Percentiles rank a stretch among this genome's conserved stretches.
These are phyloP conservation scores for Etheostoma perlongum DNA, from an alignment of 2,797 vertebrate genomes.

Conservation along the genomic window DNA sequence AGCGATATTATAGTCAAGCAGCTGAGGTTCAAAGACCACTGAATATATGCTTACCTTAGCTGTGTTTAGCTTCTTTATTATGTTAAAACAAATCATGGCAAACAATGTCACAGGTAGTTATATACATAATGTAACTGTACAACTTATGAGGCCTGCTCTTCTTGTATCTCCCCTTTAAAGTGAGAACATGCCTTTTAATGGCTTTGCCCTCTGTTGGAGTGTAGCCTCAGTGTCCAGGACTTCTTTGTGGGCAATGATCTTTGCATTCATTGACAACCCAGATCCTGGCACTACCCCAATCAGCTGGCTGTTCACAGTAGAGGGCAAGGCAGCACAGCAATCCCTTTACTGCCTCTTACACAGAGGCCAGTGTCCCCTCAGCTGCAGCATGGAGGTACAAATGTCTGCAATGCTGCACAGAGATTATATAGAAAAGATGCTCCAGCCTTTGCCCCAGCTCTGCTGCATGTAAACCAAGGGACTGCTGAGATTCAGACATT, in stretches of 20 bases:
- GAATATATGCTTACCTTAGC: background rate
- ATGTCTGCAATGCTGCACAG: slow-evolving; percentile 25
- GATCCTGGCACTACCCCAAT: slow-evolving; percentile 73
- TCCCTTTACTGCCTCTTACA: slow-evolving; percentile 58
- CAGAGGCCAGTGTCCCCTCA: slow-evolving; percentile 75
- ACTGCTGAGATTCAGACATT: background rate
- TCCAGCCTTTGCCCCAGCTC: slow-evolving; percentile 26
- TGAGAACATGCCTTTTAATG: background rate
- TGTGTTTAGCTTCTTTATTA: background rate
- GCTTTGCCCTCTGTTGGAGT: slow-evolving; percentile 24
- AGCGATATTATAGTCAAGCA: background rate
- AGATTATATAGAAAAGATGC: slow-evolving; percentile 30
- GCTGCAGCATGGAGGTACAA: slow-evolving; percentile 48
- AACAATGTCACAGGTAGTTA: slow-evolving; percentile 9
- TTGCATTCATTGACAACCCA: slow-evolving; percentile 69
- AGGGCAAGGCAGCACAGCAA: slow-evolving; percentile 61
- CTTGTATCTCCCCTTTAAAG: background rate
- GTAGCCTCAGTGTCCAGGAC: slow-evolving; percentile 24
- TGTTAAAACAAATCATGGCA: background rate
- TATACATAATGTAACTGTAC: background rate
- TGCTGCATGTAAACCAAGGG: background rate
- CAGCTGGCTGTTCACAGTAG: slow-evolving; percentile 62
- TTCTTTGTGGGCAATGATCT: slow-evolving; percentile 61
- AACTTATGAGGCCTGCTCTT: background rate
- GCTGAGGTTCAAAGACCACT: background rate